Base-by-base conservation (phyloP, 2,888 invertebrate genomes). In the Vandiemenella viatica region DNA sequence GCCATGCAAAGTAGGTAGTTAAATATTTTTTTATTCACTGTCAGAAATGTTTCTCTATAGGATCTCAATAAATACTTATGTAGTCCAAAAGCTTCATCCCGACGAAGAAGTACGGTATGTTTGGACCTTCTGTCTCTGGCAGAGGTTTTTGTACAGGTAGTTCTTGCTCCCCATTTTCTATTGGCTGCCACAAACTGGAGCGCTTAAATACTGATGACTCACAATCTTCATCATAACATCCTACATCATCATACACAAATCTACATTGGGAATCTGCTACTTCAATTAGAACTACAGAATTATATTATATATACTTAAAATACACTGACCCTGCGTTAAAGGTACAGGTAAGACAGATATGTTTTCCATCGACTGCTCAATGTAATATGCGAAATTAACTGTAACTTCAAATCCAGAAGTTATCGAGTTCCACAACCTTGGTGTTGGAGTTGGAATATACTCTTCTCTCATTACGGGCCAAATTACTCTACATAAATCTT, bases 371-470 rank as follows among this genome's bases (percentile, higher is more conserved):
- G 26, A 26, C 13, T 26, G 26, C 26, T 26, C 13, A 8, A 26
- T 26, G 49, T 56, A 57, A 46, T 58, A 54, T 32, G 58, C 52
- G 49, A 57, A 58, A 46, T 57, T 57, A 1, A 55, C 53, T 22
- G 22, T 49, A 50, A 22, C 50, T 57, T 57, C 54, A 55, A 58
- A 58, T 18, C 43, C 55, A 46, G 18, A 32, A 43, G 57, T 56
- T n/a, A 55, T 53, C 13, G 49, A 43, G 51, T 56, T 51, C 46
- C 49, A 52, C 18, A 37, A 18, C 5, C 54, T 50, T 52, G 43
- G 50, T 43, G 56, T 44, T 10, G 43, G 48, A 20, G 10, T 20
- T n/a, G 50, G 55, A 48, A 58, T 54, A 43, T 54, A 57, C 42
- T 56, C 55, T n/a, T 51, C 42, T 44, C 43, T 50, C 51, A 58